Base-by-base conservation (phyloP, 2,797 vertebrate genomes). In the Epinephelus coioides region DNA sequence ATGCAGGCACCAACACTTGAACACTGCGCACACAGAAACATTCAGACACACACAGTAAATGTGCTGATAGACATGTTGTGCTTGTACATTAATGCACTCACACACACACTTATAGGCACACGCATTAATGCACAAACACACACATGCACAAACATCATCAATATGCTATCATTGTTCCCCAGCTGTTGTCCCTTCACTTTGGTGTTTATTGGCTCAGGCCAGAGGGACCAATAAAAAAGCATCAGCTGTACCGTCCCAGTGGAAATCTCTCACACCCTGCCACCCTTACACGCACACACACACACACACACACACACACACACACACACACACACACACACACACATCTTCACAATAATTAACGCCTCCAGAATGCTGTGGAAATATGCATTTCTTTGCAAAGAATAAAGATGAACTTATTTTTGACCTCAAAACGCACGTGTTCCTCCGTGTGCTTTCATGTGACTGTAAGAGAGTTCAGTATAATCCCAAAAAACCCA, bases 141-240 rank as follows among this genome's bases (percentile, higher is more conserved):
- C 71, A 74, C 70, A 38, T 25, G 43, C 76, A 80, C 80, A 89
- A 78, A 80, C 78, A 76, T 78, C 82, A 90, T 94, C 92, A 90
- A 91, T 93, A 92, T 90, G 87, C 90, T 88, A 90, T 93, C 91
- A 92, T 91, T 91, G 90, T 89, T 92, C 90, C 87, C 88, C 93
- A 93, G 91, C 90, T 90, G 92, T 85, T 89, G 90, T 90, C 76
- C 84, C 69, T 84, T 90, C 83, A 80, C 85, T 90, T 73, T 87
- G 74, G 61, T 86, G 79, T 92, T 94, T 93, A 92, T 91, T 90
- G 88, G 89, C 85, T 88, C 62, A 60, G 90, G 76, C 93, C 90
- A 82, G 50, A 79, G 88, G 91, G 90, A 91, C 87, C 88, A 89
- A 90, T 93, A 88, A 92, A 90, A 84, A 30, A 73, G 72, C 84